Evolutionary conservation across 2,888 invertebrate species (phyloP).

Genomic region (Myathropa florea): DNA sequence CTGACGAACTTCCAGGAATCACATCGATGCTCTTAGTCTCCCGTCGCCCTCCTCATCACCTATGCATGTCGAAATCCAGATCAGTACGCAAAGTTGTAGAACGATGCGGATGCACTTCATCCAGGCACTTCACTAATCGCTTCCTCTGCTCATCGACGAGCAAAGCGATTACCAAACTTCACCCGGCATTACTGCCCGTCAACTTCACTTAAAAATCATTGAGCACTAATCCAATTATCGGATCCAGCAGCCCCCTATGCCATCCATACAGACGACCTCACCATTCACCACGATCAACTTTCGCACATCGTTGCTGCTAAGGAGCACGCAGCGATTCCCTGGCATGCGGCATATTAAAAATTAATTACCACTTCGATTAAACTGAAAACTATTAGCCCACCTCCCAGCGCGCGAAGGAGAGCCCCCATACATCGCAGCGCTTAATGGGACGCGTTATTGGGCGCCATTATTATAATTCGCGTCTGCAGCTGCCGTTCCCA

Average conservation of each 20-base stretch:
- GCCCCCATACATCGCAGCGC: background rate
- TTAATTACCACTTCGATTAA: constrained; percentile 46
- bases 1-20: no score
- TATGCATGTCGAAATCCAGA: no score
- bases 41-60: no score
- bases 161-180: background rate
- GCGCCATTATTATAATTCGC: constrained; percentile 10
- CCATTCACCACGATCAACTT: background rate
- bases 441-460: constrained; percentile 9
- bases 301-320: background rate
- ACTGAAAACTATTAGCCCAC: background rate
- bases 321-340: background rate
- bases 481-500: background rate
- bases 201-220: background rate
- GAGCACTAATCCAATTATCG: background rate
- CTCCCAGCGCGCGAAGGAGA: background rate
- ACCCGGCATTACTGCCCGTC: constrained; percentile 6
- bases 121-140: background rate
- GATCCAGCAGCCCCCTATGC: background rate
- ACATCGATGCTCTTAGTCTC: no score
- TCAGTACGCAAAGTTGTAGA: no score
- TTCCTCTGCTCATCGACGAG: background rate
- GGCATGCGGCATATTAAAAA: constrained; percentile 31
- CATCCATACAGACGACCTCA: background rate
- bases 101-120: background rate